phyloP scores from a whole-genome alignment of 2,113 vertebrate species.

The Dicrurus megarhynchus region DNA sequence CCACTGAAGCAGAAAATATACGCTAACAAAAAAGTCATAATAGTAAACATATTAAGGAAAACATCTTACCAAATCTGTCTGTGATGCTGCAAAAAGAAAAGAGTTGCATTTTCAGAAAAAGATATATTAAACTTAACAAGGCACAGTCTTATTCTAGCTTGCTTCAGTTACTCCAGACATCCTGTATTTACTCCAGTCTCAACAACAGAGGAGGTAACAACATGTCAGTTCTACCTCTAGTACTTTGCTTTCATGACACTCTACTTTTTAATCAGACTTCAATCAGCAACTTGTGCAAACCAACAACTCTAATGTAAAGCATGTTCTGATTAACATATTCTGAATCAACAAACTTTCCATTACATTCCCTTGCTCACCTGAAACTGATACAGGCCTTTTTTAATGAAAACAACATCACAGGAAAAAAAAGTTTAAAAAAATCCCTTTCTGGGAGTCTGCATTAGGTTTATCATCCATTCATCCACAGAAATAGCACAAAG shows the following conservation, averaged over 20 bases:
- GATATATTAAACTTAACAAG: background rate
- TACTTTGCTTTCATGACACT: background rate
- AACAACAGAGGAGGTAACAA: background rate
- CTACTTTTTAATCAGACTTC: background rate
- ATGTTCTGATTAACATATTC: background rate
- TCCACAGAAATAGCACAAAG: background rate
- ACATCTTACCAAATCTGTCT: slow-evolving; percentile 66
- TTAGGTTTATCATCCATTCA: background rate
- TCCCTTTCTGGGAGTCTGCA: background rate
- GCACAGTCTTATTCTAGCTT: background rate
- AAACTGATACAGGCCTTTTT: background rate
- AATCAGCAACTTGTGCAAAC: background rate
- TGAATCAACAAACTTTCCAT: background rate
- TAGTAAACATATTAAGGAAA: background rate
- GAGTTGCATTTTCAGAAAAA: slow-evolving; percentile 30
- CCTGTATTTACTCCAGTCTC: background rate
- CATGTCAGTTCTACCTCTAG: background rate
- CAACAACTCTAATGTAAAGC: background rate
- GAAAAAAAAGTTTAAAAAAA: background rate
- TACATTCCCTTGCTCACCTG: background rate
- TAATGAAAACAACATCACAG: background rate
- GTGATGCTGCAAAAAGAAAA: slow-evolving; percentile 56
- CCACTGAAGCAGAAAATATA: background rate
- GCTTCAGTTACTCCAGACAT: background rate
- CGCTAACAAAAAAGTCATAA: background rate